Conservation (phyloP, 2,888 invertebrate species). For the Eupithecia exiguata region DNA sequence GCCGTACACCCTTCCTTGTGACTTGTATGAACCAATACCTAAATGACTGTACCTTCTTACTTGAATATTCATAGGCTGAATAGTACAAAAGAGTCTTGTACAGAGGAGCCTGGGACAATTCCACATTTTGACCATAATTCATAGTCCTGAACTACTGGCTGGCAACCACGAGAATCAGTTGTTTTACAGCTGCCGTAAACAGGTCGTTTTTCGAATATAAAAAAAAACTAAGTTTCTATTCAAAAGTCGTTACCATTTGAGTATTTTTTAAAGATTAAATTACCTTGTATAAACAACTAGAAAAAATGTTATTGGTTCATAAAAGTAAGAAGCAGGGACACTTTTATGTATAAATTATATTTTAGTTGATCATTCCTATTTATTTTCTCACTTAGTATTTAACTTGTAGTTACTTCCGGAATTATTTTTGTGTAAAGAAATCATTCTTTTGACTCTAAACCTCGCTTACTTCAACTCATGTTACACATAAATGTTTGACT, state of each 20-base stretch:
- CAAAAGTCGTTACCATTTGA: no score
- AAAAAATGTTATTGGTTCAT: background rate
- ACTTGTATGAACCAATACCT: constrained; percentile 1
- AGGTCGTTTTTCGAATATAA: no score
- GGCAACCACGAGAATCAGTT: background rate
- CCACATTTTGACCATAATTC: background rate
- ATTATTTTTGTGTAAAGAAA: background rate
- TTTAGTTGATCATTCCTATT: constrained; percentile 3
- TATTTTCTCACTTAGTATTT: constrained; percentile 8
- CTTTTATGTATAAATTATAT: background rate
- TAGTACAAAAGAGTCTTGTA: background rate
- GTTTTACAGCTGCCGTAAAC: background rate
- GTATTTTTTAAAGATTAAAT: no score
- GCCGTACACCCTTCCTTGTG: constrained; percentile 22
- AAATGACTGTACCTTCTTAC: background rate
- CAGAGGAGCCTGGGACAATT: background rate
- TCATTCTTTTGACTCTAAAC: background rate
- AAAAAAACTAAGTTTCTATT: background rate
- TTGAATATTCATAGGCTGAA: background rate
- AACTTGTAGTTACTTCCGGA: background rate
- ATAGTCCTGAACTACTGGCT: background rate
- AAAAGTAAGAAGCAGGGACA: constrained; percentile 7
- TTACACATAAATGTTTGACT: background rate
- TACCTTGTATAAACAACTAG: no score
- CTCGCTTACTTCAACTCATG: background rate